Evolutionary conservation across 2,888 invertebrate genomes (phyloP), one percentile per base, ranked within the genome.

Genomic region (Coecobrya sp.): DNA sequence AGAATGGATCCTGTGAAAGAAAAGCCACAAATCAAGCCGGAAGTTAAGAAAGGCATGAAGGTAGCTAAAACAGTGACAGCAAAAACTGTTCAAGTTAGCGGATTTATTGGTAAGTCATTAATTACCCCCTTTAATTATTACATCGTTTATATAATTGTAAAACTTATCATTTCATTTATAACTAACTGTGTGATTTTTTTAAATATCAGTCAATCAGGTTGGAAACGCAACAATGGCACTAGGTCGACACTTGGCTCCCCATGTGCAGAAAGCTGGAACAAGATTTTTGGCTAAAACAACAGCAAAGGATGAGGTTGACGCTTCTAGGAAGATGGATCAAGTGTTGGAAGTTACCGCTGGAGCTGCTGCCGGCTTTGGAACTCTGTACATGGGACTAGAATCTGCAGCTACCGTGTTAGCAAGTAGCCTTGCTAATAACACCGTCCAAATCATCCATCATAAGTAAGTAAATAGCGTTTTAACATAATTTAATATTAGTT

Each of bases 381-480:
- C 97, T 0, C 96, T 98, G 13, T 97, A 97, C 95, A 96, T 97
- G 94, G 97, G 97, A 1, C 95, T 98, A 59, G 98, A 98, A 95
- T 96, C 96, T 79, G 97, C 98, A 0, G 97, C 97, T 0, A 96
- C 96, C 89, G 97, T 97, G 79, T 95, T 97, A 30, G 96, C 96
- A 13, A 89, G 82, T 42, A 94, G 94, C 86, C 95, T 98, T 30
- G 97, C 97, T 82, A 96, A 97, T 94, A 97, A 98, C 95, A 98
- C 98, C 0, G 97, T 98, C 0, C 96, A 97, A 95, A 96, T 98
- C 87, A 97, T 98, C 62, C 96, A 97, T 94, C 97, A 98, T 95
- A 97, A 97, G 97, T 98, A 96, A 2, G 11, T 19, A 30, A 19
- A n/a, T n/a, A n/a, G n/a, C n/a, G n/a, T n/a, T 19, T 70, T 36